phyloP scores from a whole-genome alignment of 2,797 vertebrate genomes.

The Intellagama lesueurii region DNA sequence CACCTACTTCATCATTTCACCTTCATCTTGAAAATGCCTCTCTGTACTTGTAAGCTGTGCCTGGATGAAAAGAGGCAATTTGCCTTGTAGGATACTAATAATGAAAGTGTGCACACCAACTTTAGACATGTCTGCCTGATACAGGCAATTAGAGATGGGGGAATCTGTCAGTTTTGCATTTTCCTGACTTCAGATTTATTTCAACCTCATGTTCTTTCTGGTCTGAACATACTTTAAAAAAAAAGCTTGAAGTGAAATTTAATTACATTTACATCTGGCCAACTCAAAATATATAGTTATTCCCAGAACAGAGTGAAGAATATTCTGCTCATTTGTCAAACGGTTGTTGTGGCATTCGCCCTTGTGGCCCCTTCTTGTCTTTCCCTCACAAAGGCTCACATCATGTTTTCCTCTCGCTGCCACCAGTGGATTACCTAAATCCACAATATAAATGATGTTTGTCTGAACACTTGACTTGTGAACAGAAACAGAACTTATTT shows the following conservation, averaged over 20 bases:
- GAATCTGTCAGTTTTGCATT: not conserved
- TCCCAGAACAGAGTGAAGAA: too few relatives aligned
- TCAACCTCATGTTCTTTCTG: too few relatives aligned
- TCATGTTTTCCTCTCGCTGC: too few relatives aligned
- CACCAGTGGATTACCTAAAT: too few relatives aligned
- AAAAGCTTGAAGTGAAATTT: not conserved
- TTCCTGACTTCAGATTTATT: not conserved
- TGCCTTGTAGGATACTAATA: not conserved
- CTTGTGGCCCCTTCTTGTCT: too few relatives aligned
- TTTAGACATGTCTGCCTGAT: not conserved
- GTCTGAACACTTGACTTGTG: too few relatives aligned
- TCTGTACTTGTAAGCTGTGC: not conserved
- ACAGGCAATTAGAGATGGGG: not conserved
- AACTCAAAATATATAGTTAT: not conserved
- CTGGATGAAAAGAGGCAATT: not conserved
- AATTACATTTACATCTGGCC: not conserved
- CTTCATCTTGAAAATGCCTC: not conserved
- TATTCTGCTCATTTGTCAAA: too few relatives aligned
- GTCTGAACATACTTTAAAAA: too few relatives aligned
- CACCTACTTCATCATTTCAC: not conserved
- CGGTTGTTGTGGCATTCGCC: too few relatives aligned
- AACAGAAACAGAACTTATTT: too few relatives aligned
- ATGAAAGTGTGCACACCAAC: not conserved
- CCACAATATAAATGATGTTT: too few relatives aligned
- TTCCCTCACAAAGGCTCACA: too few relatives aligned